These are phyloP conservation scores for Lithobates pipiens DNA, from an alignment of 2,797 vertebrate species.

Conservation along the genomic window DNA sequence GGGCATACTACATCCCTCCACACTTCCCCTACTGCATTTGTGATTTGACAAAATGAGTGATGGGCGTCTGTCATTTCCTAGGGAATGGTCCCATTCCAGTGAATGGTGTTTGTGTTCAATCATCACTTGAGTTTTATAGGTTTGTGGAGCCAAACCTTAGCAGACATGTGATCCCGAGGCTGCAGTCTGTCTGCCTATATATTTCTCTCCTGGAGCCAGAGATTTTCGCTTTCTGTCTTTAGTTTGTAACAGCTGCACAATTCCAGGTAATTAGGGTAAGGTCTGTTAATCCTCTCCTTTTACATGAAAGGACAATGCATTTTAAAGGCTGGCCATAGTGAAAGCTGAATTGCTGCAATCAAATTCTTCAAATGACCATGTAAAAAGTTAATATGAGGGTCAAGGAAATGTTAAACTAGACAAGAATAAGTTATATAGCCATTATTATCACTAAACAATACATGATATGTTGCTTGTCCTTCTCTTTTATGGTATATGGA, in stretches of 20 bases:
- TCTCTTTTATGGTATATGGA: not conserved
- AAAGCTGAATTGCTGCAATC: slow-evolving; percentile 70
- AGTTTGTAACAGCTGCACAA: slow-evolving; percentile 75
- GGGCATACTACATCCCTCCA: slow-evolving; percentile 43
- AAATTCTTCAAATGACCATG: slow-evolving; percentile 67
- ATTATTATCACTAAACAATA: not conserved
- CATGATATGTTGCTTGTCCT: not conserved
- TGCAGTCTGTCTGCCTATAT: slow-evolving; percentile 79
- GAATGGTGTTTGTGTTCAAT: slow-evolving; percentile 77
- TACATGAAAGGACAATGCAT: slow-evolving; percentile 66
- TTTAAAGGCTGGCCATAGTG: slow-evolving; percentile 65
- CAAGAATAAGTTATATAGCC: not conserved
- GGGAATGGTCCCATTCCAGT: slow-evolving; percentile 62
- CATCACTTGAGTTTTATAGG: slow-evolving; percentile 81
- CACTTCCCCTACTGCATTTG: not conserved
- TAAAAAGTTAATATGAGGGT: slow-evolving; percentile 33
- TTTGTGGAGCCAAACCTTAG: slow-evolving; percentile 77
- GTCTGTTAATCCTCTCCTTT: slow-evolving; percentile 75
- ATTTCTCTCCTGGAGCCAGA: slow-evolving; percentile 77
- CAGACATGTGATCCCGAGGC: slow-evolving; percentile 79
- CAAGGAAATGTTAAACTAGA: slow-evolving; percentile 26
- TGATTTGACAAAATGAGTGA: slow-evolving; percentile 63
- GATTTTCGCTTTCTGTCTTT: slow-evolving; percentile 49
- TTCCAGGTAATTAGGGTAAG: slow-evolving; percentile 77
- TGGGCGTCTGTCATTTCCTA: slow-evolving; percentile 64